Conservation (phyloP, 1,140 invertebrate genomes). For the Carcinoscorpius rotundicauda region DNA sequence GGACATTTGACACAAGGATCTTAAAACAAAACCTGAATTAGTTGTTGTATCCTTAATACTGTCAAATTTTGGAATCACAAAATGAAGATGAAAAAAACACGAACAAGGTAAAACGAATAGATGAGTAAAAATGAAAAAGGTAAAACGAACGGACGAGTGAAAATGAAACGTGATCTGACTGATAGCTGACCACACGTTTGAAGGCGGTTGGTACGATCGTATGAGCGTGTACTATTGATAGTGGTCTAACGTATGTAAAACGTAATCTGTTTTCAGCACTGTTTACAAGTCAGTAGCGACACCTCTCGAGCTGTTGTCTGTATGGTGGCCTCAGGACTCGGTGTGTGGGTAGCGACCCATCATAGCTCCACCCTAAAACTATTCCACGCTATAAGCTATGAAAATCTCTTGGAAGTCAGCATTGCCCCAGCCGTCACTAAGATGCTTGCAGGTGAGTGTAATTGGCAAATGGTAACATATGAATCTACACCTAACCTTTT, state of each 20-base stretch:
- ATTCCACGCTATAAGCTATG: slow-evolving; percentile 61
- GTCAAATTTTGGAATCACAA: no score
- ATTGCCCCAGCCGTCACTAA: slow-evolving; percentile 84
- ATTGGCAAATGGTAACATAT: background rate
- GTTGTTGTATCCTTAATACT: no score
- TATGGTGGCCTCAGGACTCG: slow-evolving; percentile 61
- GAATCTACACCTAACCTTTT: no score
- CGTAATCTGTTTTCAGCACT: slow-evolving; percentile 27
- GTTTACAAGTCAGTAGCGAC: slow-evolving; percentile 63
- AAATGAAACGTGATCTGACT: background rate
- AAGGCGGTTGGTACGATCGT: no score
- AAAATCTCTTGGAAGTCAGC: slow-evolving; percentile 74
- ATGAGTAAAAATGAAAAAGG: no score
- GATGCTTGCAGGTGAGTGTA: slow-evolving; percentile 71
- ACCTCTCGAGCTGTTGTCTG: slow-evolving; percentile 57
- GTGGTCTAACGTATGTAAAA: background rate
- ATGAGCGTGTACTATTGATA: background rate
- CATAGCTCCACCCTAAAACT: slow-evolving; percentile 64
- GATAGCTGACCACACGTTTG: background rate
- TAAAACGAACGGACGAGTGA: background rate
- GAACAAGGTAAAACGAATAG: no score
- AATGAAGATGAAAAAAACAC: no score
- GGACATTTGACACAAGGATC: no score
- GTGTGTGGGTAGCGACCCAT: slow-evolving; percentile 80
- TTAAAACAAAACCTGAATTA: no score